phyloP scores from a whole-genome alignment of 2,797 vertebrate genomes.

The Denticeps clupeoides region DNA sequence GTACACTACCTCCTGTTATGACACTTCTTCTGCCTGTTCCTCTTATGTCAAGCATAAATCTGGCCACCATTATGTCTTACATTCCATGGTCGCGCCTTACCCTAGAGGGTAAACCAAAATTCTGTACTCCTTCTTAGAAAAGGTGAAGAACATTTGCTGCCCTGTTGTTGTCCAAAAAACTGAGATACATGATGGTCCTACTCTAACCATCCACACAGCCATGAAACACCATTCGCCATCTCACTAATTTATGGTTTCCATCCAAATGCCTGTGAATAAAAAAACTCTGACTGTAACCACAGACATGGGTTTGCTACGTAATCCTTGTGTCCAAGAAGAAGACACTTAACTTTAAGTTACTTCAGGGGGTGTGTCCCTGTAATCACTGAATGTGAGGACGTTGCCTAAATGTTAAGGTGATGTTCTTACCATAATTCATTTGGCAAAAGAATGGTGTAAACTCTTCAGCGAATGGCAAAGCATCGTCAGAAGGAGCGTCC shows the following conservation, averaged over 20 bases:
- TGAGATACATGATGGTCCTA: conserved; percentile 4
- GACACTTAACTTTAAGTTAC: too few relatives aligned
- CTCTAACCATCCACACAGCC: conserved; percentile 12
- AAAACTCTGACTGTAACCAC: too few relatives aligned
- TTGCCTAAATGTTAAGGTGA: too few relatives aligned
- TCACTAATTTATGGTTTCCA: conserved; percentile 19
- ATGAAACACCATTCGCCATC: conserved; percentile 15
- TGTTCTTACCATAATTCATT: too few relatives aligned
- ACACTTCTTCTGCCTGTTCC: conserved; percentile 4
- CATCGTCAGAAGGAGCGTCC: too few relatives aligned
- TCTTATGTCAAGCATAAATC: conserved; percentile 12
- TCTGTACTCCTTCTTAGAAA: conserved; percentile 4
- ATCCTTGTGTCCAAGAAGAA: too few relatives aligned
- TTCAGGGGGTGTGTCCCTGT: too few relatives aligned
- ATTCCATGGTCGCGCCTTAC: conserved; percentile 19
- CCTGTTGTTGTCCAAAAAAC: conserved; percentile 15
- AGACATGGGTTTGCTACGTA: too few relatives aligned
- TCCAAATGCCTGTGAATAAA: conserved; percentile 16
- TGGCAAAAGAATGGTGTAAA: too few relatives aligned
- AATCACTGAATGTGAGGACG: too few relatives aligned
- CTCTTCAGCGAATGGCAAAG: too few relatives aligned
- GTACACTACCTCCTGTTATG: conserved; percentile 7
- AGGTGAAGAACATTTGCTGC: conserved; percentile 11
- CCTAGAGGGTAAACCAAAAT: conserved; percentile 18
- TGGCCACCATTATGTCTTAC: conserved; percentile 16